Evolutionary conservation across 1,140 invertebrate species (phyloP).

Genomic region (Proctacanthus coquilletti): DNA sequence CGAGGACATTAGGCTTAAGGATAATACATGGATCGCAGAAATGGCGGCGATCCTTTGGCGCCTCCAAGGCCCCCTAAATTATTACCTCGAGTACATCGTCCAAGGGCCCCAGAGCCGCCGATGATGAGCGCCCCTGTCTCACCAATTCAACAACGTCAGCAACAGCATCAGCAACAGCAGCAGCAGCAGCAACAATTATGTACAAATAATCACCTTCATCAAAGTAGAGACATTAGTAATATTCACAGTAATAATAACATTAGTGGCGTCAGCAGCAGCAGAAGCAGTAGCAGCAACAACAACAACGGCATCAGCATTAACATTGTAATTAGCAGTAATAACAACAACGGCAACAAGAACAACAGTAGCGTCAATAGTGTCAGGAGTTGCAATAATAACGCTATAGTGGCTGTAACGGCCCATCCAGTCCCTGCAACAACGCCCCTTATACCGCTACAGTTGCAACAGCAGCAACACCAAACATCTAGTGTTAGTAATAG

Average conservation of each 20-base stretch:
- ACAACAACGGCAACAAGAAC: conserved; percentile 21
- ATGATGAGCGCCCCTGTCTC: conserved; percentile 22
- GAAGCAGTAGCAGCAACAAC: conserved; percentile 20
- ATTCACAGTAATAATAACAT: no score
- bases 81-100: conserved; percentile 43
- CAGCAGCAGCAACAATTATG: conserved; percentile 9
- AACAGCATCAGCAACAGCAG: conserved; percentile 8
- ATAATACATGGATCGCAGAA: conserved; percentile 34
- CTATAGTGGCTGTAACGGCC: background rate
- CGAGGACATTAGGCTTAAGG: conserved; percentile 14
- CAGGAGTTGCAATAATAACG: conserved; percentile 3
- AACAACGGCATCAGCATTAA: conserved; percentile 7
- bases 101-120: conserved; percentile 33
- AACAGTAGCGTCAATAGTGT: conserved; percentile 10
- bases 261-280: conserved; percentile 19
- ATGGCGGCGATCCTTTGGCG: conserved; percentile 48
- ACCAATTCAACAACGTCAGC: conserved; percentile 10
- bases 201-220: conserved; percentile 5
- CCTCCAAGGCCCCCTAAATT: conserved; percentile 43
- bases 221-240: no score
- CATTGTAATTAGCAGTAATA: conserved; percentile 8
- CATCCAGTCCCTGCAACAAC: conserved; percentile 2
- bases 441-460: conserved; percentile 9
- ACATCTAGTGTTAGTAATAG: conserved; percentile 1
- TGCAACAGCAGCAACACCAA: background rate